Conservation (phyloP, 2,797 vertebrate species). For the Ispidina picta region DNA sequence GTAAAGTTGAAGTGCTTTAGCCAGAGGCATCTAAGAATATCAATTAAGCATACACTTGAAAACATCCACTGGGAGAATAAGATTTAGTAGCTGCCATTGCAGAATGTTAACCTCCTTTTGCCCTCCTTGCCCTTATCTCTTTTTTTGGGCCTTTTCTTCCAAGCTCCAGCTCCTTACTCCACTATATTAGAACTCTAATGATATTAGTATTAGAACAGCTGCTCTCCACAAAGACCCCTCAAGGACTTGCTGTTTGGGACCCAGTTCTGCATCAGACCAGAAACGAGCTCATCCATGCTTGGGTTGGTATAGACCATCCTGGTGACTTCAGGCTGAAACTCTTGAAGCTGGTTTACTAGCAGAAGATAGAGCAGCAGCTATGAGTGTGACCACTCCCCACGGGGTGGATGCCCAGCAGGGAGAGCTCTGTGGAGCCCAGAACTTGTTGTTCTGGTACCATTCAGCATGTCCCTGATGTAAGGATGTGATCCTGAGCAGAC, state of each 20-base stretch:
- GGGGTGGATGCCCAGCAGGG: background rate
- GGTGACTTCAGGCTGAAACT: background rate
- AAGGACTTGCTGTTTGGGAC: background rate
- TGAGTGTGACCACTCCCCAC: accelerated
- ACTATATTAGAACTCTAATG: background rate
- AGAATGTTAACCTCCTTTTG: constrained; percentile 1
- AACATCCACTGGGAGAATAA: constrained; percentile 21
- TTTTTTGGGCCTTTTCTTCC: background rate
- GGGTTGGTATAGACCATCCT: background rate
- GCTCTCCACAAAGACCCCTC: background rate
- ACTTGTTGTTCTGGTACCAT: background rate
- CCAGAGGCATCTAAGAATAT: background rate
- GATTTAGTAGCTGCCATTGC: constrained; percentile 23
- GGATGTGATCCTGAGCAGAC: constrained; percentile 40
- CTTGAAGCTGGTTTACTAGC: background rate
- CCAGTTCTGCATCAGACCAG: background rate
- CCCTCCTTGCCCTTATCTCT: background rate
- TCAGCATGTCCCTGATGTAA: background rate
- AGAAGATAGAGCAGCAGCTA: background rate
- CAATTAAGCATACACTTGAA: constrained; percentile 43
- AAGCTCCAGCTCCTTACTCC: background rate
- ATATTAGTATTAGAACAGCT: background rate
- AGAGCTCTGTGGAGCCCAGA: background rate
- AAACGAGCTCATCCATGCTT: background rate
- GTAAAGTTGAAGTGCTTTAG: constrained; percentile 12